Evolutionary conservation across 2,888 invertebrate species (phyloP), one percentile per base, ranked within the genome.

Genomic region (Meghimatium bilineatum): DNA sequence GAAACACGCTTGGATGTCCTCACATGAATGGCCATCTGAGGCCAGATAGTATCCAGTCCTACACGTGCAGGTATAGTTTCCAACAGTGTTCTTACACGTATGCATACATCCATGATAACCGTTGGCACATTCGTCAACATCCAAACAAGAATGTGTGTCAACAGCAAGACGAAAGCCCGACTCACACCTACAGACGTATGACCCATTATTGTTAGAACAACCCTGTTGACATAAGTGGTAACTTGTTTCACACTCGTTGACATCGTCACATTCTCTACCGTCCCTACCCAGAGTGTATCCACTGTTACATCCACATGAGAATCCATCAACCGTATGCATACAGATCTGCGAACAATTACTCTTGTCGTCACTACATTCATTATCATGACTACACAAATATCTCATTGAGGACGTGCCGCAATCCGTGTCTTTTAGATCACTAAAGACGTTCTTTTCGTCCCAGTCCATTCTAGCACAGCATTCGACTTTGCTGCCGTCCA

Each of bases 151-250:
- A 23, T 66, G 0, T 8, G 23, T 34, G 34, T 80, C 84, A 20
- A n/a, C 14, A 60, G 26, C 79, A n/a, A 92, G 88, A 44, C 88
- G 75, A 85, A 88, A 92, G 8, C 93, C 93, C n/a, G 83, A 81
- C 32, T 74, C 69, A 87, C 91, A 91, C 1, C 86, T 71, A 86
- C 91, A 91, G 26, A 76, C 83, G 86, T 91, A 94, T 63, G 93
- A 89, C 17, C 94, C 94, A 23, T 10, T 10, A 0, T 34, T 80
- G 49, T 80, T 80, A 14, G 5, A 2, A 26, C 80, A 80, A 2
- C 12, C 2, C 20, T 52, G 29, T 38, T 44, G n/a, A 26, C 38
- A 44, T n/a, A 36, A 6, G 2, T 8, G 1, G 0, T 8, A 23
- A 29, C 78, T 29, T 17, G 38, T 20, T 3, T 0, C 8, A n/a